Evolutionary conservation across 2,113 vertebrate species (phyloP).

Genomic region (Oryzias curvinotus): DNA sequence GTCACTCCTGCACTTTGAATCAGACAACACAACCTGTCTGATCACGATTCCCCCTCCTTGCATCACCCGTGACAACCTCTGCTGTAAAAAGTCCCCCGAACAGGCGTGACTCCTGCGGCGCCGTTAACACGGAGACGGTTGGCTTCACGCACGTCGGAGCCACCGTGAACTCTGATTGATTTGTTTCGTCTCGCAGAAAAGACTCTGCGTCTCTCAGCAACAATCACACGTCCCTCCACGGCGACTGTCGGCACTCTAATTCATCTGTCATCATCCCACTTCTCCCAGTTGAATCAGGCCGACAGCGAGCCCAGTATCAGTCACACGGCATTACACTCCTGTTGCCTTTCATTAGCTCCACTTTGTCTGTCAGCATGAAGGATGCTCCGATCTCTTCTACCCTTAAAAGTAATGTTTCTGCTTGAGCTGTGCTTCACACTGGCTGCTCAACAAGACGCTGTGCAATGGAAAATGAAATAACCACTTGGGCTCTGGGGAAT

Average conservation of each 20-base stretch:
- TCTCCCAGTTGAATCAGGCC: conserved; percentile 52
- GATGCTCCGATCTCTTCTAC: conserved; percentile 12
- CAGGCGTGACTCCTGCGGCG: conserved; percentile 27
- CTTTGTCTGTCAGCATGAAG: conserved; percentile 43
- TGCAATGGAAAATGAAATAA: conserved; percentile 5
- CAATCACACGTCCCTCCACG: conserved; percentile 61
- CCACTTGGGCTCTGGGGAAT: conserved; percentile 4
- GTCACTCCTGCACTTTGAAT: conserved; percentile 12
- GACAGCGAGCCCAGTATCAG: conserved; percentile 63
- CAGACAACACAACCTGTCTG: background rate
- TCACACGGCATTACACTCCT: conserved; percentile 57
- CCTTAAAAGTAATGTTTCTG: conserved; percentile 39
- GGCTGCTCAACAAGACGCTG: background rate
- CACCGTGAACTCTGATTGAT: conserved; percentile 55
- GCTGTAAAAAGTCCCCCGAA: conserved; percentile 12
- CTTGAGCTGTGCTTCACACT: conserved; percentile 16
- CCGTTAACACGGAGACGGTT: conserved; percentile 8
- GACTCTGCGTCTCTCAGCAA: conserved; percentile 54
- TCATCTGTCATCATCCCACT: conserved; percentile 69
- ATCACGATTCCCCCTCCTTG: background rate
- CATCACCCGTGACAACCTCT: conserved; percentile 29
- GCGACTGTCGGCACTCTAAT: conserved; percentile 59
- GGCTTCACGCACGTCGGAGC: background rate
- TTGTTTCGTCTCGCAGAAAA: conserved; percentile 49
- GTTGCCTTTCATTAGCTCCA: conserved; percentile 60